phyloP scores from a whole-genome alignment of 2,888 invertebrate genomes.

The Spicauda simplicius region DNA sequence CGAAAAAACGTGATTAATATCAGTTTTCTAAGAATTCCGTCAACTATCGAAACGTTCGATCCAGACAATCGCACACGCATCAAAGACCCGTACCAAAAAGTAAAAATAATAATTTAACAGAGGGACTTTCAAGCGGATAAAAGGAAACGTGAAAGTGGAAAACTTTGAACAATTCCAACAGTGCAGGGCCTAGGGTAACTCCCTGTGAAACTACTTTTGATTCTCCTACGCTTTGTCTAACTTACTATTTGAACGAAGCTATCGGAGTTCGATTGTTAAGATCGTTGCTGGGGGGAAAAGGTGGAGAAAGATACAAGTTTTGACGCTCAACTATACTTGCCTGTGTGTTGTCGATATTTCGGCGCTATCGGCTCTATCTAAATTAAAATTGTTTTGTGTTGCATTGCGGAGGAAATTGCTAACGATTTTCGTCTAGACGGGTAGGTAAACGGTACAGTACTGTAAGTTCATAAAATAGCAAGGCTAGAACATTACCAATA shows the following conservation, averaged over 20 bases:
- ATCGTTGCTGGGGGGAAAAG: constrained; percentile 47
- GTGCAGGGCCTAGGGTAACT: constrained; percentile 68
- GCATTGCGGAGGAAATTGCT: constrained; percentile 41
- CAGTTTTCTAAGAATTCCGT: constrained; percentile 50
- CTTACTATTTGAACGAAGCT: constrained; percentile 72
- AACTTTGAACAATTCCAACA: constrained; percentile 76
- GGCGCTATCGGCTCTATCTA: constrained; percentile 55
- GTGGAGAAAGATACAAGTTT: constrained; percentile 56
- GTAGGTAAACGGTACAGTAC: constrained; percentile 16
- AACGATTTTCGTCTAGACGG: constrained; percentile 51
- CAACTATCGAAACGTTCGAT: constrained; percentile 52
- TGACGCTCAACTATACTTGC: constrained; percentile 50
- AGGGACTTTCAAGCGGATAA: constrained; percentile 74
- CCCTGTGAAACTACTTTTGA: constrained; percentile 72
- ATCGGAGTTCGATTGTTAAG: constrained; percentile 64
- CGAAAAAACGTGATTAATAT: constrained; percentile 44
- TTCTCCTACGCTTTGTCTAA: constrained; percentile 78
- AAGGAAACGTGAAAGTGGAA: constrained; percentile 78
- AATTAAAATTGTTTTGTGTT: constrained; percentile 58
- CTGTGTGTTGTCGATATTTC: constrained; percentile 45
- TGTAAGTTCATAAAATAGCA: neutral
- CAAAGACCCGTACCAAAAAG: constrained; percentile 62
- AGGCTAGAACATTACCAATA: neutral
- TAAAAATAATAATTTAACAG: constrained; percentile 78
- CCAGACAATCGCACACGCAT: constrained; percentile 59